Evolutionary conservation across 1,140 invertebrate genomes (phyloP), one percentile per base, ranked within the genome.

Genomic region (Colletes latitarsis): DNA sequence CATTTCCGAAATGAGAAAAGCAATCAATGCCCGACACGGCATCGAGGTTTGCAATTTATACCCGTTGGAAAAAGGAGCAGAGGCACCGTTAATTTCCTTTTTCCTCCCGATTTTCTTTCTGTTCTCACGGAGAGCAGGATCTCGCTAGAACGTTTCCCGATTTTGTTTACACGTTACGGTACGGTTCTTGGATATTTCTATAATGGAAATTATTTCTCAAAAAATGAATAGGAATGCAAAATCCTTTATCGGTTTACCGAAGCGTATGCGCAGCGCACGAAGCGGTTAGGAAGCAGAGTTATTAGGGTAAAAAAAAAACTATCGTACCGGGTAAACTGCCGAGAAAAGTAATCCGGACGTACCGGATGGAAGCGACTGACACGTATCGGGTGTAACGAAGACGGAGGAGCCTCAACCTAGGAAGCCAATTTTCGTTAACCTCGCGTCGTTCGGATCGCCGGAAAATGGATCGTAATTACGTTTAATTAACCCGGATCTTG

Each of bases 401-500:
- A 83, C 81, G 73, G 53, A 85, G 68, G 72, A 82, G 49, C 21
- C n/a, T 81, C 52, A 46, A 55, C 6, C n/a, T n/a, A 21, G 60
- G 74, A 55, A 81, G 78, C 62, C 77, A 81, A 83, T 87, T 85
- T 82, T 85, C 76, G 58, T 66, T 67, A 75, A 43, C 69, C 30
- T 30, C 30, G 30, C 0, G 78, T 78, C 63, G 77, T 53, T n/a
- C 30, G 71, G 57, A 70, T 69, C 68, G 57, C 53, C 60, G 17
- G 72, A 67, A 75, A 82, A 82, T 63, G 60, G 82, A 77, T 75
- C 43, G 75, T 64, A 82, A 82, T 85, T 81, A 82, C 78, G 81
- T 87, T 85, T 78, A 86, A 87, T 87, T 85, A 84, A 86, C 63
- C 71, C n/a, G 55, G 68, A 12, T 15, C 77, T 43, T 30, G 30